Conservation (phyloP, 2,113 vertebrate species). For the Australoheros scitulus region DNA sequence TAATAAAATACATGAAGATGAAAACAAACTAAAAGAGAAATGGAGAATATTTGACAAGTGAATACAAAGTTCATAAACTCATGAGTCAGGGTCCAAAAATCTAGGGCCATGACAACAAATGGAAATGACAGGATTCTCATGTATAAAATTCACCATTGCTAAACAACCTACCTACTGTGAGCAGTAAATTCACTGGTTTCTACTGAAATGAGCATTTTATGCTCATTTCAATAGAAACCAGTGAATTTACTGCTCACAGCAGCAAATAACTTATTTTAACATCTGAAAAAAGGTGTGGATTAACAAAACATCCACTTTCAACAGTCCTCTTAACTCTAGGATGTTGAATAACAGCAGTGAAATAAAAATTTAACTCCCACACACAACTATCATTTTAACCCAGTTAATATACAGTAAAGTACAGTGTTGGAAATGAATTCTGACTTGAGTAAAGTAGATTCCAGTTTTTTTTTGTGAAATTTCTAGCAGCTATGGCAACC, state of each 20-base stretch:
- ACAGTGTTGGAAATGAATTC: neutral
- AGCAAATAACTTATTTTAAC: neutral
- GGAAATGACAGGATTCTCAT: neutral
- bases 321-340: neutral
- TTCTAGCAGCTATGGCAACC: neutral
- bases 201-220: neutral
- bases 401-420: neutral
- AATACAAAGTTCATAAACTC: neutral
- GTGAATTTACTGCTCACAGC: neutral
- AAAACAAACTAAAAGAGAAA: neutral
- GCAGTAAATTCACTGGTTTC: neutral
- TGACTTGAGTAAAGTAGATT: neutral
- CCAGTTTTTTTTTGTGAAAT: neutral
- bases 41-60: neutral
- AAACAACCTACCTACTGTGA: neutral
- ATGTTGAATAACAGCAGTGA: slow-evolving; percentile 1
- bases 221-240: neutral
- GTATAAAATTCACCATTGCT: neutral
- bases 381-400: neutral
- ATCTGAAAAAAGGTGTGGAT: neutral
- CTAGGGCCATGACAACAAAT: neutral
- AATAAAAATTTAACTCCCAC: slow-evolving; percentile 2
- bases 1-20: neutral
- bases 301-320: neutral
- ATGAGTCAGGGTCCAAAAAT: neutral